Conservation (phyloP, 1,140 invertebrate genomes). For the Nylanderia fulva region DNA sequence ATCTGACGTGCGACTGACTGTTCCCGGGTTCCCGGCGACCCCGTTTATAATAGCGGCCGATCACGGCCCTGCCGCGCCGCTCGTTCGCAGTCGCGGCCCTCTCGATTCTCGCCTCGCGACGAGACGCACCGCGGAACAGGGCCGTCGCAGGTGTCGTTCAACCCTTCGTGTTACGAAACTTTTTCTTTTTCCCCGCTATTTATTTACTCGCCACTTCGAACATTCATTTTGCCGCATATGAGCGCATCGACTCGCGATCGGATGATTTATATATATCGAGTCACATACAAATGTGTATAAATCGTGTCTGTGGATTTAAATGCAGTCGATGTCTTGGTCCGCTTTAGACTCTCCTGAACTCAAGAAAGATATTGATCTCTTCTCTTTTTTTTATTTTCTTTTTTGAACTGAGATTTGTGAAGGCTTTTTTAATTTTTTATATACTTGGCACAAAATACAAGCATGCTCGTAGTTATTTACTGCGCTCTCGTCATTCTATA, state of each 20-base stretch:
- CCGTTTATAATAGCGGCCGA: constrained; percentile 77
- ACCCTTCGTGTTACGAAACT: background rate
- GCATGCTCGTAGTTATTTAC: background rate
- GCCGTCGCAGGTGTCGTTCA: constrained; percentile 44
- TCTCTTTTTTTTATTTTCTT: background rate
- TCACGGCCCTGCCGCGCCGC: constrained; percentile 71
- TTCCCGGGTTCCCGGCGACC: constrained; percentile 61
- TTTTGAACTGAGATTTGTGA: background rate
- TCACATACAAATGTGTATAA: background rate
- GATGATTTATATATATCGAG: no score
- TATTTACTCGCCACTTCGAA: constrained; percentile 2
- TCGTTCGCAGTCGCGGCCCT: constrained; percentile 53
- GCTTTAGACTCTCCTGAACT: constrained; percentile 32
- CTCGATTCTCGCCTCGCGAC: constrained; percentile 31
- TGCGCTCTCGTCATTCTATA: background rate
- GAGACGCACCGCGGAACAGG: constrained; percentile 23
- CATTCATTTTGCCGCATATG: no score
- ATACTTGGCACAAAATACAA: background rate
- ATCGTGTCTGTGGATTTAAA: background rate
- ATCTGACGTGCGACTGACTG: constrained; percentile 75
- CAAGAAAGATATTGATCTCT: constrained; percentile 38
- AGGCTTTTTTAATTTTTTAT: background rate
- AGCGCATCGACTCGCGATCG: no score
- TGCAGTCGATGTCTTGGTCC: background rate
- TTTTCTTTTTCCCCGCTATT: background rate